Evolutionary conservation across 2,797 vertebrate genomes (phyloP).

Genomic region (Ciconia nigra): DNA sequence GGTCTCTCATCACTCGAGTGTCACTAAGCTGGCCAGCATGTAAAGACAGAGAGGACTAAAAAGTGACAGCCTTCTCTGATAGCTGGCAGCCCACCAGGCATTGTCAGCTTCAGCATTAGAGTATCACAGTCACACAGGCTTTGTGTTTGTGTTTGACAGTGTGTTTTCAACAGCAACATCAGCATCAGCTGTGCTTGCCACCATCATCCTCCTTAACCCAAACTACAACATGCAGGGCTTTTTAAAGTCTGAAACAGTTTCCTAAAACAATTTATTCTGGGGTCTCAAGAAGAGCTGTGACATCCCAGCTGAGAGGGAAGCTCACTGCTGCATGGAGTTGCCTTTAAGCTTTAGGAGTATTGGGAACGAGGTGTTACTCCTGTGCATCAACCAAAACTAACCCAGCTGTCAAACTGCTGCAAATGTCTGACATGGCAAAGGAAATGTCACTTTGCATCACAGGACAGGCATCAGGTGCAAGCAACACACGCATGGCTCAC

Average conservation of each 20-base stretch:
- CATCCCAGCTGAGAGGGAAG: neutral
- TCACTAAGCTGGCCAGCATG: neutral
- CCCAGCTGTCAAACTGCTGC: neutral
- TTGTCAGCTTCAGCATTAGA: neutral
- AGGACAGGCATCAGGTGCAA: neutral
- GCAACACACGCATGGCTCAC: neutral
- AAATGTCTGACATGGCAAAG: neutral
- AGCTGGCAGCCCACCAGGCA: neutral
- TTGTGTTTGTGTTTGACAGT: neutral
- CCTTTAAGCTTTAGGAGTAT: neutral
- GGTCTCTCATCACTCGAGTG: neutral
- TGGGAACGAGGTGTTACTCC: neutral
- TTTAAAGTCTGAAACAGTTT: neutral
- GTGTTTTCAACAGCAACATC: neutral
- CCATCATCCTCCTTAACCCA: neutral
- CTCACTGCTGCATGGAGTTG: neutral
- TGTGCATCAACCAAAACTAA: neutral
- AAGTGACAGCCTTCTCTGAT: neutral
- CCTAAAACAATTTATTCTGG: neutral
- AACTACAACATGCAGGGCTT: neutral
- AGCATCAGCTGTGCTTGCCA: neutral
- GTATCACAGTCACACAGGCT: neutral
- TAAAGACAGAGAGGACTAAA: neutral
- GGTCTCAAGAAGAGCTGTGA: neutral
- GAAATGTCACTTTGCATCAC: neutral